Conservation (phyloP, 2,888 invertebrate species). For the Mantis religiosa region DNA sequence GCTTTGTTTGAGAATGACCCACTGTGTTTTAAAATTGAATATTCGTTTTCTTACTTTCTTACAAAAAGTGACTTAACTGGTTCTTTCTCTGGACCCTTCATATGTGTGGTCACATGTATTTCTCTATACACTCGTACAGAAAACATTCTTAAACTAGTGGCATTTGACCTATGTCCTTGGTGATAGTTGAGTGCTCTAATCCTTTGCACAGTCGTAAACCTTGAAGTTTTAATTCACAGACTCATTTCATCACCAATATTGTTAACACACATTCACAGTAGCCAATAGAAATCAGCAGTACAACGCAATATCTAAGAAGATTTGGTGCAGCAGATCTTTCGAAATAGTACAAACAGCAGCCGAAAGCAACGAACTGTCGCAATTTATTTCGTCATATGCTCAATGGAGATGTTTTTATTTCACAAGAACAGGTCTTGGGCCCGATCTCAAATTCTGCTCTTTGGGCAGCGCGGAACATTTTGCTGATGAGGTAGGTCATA, state of each 20-base stretch:
- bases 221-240: neutral
- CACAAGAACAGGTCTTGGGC: neutral
- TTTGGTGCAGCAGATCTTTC: neutral
- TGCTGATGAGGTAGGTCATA: neutral
- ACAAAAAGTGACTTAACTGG: too few species aligned
- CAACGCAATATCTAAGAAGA: neutral
- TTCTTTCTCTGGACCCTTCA: too few species aligned
- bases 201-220: too few species aligned
- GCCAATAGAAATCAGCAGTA: neutral
- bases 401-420: neutral
- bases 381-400: neutral
- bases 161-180: too few species aligned
- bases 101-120: too few species aligned
- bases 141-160: too few species aligned
- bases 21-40: too few species aligned
- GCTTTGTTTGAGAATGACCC: too few species aligned
- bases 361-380: neutral
- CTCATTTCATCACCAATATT: neutral
- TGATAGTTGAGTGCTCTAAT: too few species aligned
- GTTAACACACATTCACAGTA: neutral
- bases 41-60: too few species aligned
- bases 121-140: too few species aligned
- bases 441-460: neutral
- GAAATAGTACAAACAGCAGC: neutral
- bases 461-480: neutral